phyloP scores from a whole-genome alignment of 2,888 invertebrate genomes.

The Toxonevra muliebris region DNA sequence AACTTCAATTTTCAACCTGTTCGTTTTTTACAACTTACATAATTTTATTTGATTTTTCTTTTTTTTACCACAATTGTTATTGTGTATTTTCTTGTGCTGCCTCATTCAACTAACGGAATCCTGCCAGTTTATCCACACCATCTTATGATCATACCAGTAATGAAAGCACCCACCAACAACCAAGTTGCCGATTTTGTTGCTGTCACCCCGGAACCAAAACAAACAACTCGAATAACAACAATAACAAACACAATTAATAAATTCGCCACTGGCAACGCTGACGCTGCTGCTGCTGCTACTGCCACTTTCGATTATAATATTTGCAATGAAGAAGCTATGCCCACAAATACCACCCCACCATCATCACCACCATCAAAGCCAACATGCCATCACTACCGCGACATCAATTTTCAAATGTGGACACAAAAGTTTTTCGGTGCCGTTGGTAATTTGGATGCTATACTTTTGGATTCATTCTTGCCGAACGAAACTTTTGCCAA shows the following conservation, averaged over 20 bases:
- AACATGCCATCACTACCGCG: conserved; percentile 40
- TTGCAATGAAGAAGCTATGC: neutral
- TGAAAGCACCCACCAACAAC: conserved; percentile 31
- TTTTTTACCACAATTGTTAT: neutral
- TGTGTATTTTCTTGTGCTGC: no score
- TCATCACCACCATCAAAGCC: conserved; percentile 2
- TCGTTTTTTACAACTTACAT: neutral
- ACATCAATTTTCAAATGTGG: conserved; percentile 61
- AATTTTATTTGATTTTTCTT: conserved; percentile 8
- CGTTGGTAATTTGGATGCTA: conserved; percentile 58
- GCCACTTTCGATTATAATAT: conserved; percentile 5
- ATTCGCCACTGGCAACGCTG: conserved; percentile 10
- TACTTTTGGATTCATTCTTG: conserved; percentile 57
- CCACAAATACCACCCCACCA: neutral
- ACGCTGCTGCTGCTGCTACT: conserved; percentile 7
- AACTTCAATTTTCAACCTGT: no score
- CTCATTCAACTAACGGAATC: no score
- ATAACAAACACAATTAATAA: conserved; percentile 28
- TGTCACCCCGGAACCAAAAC: conserved; percentile 21
- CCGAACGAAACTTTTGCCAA: conserved; percentile 55
- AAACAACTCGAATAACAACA: conserved; percentile 27
- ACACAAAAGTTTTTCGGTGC: conserved; percentile 62
- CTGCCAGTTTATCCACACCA: conserved; percentile 61
- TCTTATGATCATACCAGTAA: conserved; percentile 55
- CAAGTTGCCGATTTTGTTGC: conserved; percentile 14